Conservation (phyloP, 1,140 invertebrate genomes). For the Cyclina sinensis region DNA sequence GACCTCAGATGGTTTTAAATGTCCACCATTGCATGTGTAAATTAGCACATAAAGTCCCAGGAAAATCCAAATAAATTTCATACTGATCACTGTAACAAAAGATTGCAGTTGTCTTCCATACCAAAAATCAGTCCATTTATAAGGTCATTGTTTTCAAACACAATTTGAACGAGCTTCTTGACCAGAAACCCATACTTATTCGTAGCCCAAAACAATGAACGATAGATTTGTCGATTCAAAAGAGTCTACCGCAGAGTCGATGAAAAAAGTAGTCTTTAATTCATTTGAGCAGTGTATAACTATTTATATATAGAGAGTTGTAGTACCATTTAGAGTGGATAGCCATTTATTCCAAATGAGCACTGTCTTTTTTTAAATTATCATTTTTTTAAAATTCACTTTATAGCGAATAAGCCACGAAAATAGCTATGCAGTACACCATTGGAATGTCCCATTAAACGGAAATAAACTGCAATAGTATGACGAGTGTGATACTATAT, state of each 20-base stretch:
- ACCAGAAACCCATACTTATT: neutral
- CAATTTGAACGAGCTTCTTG: neutral
- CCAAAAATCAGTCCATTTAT: neutral
- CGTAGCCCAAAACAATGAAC: neutral
- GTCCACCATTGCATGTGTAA: neutral
- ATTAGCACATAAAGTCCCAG: neutral
- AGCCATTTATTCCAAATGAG: too few species aligned
- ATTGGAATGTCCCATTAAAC: too few species aligned
- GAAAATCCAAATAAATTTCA: neutral
- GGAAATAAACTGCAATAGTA: too few species aligned
- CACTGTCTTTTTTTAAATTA: too few species aligned
- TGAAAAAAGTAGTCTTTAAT: neutral
- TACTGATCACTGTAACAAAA: neutral
- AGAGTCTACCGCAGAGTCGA: neutral
- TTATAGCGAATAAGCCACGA: too few species aligned
- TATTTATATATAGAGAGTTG: too few species aligned
- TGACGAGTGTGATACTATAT: too few species aligned
- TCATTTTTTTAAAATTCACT: too few species aligned
- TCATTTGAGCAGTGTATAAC: neutral
- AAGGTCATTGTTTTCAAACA: neutral
- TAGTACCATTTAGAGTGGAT: too few species aligned
- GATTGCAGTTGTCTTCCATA: neutral
- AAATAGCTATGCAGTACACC: too few species aligned
- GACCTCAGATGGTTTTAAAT: too few species aligned
- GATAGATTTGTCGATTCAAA: neutral